Conservation (phyloP, 2,888 invertebrate species). For the Hirtodrosophila confusa region DNA sequence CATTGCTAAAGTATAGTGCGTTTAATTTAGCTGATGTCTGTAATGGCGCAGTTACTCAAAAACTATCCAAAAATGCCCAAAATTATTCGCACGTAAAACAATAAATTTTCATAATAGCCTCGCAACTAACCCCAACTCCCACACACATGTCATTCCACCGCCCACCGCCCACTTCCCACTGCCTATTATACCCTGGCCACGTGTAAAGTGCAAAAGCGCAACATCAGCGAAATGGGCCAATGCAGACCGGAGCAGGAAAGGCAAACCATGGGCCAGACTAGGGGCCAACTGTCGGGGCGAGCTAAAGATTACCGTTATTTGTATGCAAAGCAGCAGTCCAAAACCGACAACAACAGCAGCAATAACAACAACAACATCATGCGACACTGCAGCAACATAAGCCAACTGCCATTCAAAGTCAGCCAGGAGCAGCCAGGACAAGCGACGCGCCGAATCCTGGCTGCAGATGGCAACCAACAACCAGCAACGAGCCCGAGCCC, state of each 20-base stretch:
- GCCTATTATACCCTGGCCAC: slow-evolving; percentile 22
- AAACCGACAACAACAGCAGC: slow-evolving; percentile 42
- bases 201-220: slow-evolving; percentile 60
- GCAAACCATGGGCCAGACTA: slow-evolving; percentile 13
- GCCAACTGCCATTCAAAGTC: slow-evolving; percentile 63
- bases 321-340: slow-evolving; percentile 69
- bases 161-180: slow-evolving; percentile 15
- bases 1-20: background rate
- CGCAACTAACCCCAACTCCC: slow-evolving; percentile 23
- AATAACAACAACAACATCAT: slow-evolving; percentile 34
- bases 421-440: slow-evolving; percentile 32
- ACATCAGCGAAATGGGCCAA: slow-evolving; percentile 56
- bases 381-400: slow-evolving; percentile 52
- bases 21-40: slow-evolving; percentile 3
- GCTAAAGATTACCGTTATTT: slow-evolving; percentile 68
- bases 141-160: slow-evolving; percentile 1
- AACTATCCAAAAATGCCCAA: slow-evolving; percentile 31
- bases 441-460: background rate
- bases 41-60: slow-evolving; percentile 16
- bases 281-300: slow-evolving; percentile 12
- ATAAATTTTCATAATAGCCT: slow-evolving; percentile 67
- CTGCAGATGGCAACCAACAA: too few relatives aligned
- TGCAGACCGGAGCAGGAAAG: slow-evolving; percentile 17
- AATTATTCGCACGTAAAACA: slow-evolving; percentile 57
- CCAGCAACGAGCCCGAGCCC: background rate